Conservation (phyloP, 2,797 vertebrate species). For the Alauda arvensis region DNA sequence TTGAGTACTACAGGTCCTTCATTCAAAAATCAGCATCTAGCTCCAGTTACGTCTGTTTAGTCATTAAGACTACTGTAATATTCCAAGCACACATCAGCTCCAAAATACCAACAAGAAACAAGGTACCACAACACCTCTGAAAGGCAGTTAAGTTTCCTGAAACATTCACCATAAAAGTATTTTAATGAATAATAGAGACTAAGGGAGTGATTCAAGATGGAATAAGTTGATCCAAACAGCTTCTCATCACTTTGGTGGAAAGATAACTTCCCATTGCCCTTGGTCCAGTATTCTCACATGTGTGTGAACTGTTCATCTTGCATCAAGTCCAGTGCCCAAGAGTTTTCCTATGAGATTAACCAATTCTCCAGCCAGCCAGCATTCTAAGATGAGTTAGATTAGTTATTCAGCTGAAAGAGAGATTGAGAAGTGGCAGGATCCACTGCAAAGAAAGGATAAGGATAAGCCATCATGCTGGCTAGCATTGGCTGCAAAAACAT, state of each 20-base stretch:
- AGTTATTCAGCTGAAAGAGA: not conserved
- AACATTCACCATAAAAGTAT: not conserved
- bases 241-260: not conserved
- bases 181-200: not conserved
- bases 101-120: not conserved
- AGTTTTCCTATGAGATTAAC: not conserved
- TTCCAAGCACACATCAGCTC: not conserved
- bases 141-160: not conserved
- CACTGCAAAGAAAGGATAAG: not conserved
- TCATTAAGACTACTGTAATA: not conserved
- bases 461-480: not conserved
- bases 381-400: not conserved
- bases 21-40: not conserved
- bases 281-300: not conserved
- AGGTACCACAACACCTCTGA: not conserved
- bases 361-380: not conserved
- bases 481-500: not conserved
- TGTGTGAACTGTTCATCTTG: not conserved
- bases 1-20: not conserved
- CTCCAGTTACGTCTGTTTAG: not conserved
- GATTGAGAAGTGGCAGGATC: not conserved
- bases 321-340: not conserved
- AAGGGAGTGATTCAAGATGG: not conserved
- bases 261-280: not conserved
- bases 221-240: not conserved